Evolutionary conservation across 2,797 vertebrate species (phyloP).

Genomic region (Enteromius paludinosus): DNA sequence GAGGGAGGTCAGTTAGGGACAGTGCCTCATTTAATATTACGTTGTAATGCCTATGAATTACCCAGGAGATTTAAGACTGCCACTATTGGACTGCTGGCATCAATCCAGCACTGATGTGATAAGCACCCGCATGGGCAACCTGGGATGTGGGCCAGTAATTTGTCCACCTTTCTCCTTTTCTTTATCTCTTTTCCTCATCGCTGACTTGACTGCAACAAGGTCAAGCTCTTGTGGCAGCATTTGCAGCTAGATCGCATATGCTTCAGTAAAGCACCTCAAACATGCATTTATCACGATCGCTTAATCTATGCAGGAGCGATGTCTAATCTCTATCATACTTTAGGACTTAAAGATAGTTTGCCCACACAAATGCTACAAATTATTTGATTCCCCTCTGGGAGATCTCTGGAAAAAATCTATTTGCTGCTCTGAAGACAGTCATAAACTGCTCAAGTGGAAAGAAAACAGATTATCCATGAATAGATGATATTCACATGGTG

Average conservation of each 20-base stretch:
- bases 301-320: constrained; percentile 60
- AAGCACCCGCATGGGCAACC: constrained; percentile 15
- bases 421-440: constrained; percentile 28
- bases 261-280: constrained; percentile 83
- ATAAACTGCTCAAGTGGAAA: constrained; percentile 48
- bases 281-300: constrained; percentile 75
- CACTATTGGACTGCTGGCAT: not conserved
- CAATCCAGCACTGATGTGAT: constrained; percentile 24
- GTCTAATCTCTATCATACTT: constrained; percentile 64
- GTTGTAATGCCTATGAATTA: not conserved
- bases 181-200: constrained; percentile 72
- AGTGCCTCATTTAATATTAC: constrained; percentile 7
- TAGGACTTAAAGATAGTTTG: constrained; percentile 51
- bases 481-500: constrained; percentile 2
- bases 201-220: constrained; percentile 79
- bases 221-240: constrained; percentile 78
- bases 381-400: not conserved
- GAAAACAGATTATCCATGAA: constrained; percentile 31
- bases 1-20: constrained; percentile 5
- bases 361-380: constrained; percentile 22
- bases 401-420: constrained; percentile 22
- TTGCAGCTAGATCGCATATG: constrained; percentile 74
- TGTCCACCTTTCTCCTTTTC: constrained; percentile 10
- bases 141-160: constrained; percentile 4
- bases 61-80: not conserved